Base-by-base conservation (phyloP, 1,140 invertebrate genomes). In the Eurosta solidaginis region DNA sequence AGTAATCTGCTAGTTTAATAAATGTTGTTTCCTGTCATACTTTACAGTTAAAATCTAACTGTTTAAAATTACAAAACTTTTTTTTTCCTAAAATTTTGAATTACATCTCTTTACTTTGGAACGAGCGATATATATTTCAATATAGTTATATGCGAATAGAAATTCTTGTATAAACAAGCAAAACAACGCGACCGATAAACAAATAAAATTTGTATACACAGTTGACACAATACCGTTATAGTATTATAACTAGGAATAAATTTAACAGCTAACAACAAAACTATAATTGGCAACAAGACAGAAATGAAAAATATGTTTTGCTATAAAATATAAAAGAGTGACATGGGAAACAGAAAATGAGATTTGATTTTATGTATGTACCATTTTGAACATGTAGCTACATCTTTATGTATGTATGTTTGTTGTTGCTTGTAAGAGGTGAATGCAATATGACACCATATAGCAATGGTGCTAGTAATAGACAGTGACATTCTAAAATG, bases 131-230 rank as follows among this genome's bases (percentile, higher is more conserved):
- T 44, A 44, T 44, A 44, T 44, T 6, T 44, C 5, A 6, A 44
- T 44, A 12, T 44, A 44, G 5, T 6, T 44, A 44, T 6, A 44
- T 44, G 12, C n/a, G 42, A 33, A 27, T 40, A 36, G 17, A n/a
- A 42, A 33, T 40, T 20, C 10, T 20, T 5, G 27, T 40, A 33
- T 36, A 68, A 68, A 68, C 59, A 68, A 68, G 59, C n/a, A 27
- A 68, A 68, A 68, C 33, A 68, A 68, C 59, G 59, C 59, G 59
- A 68, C 59, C 59, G 40, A 36, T 68, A 68, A 68, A 68, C 36
- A 68, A 68, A 68, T 68, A 68, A 20, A 68, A 68, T 40, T 68
- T 68, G 22, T 40, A 1, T 42, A 40, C 59, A 68, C 33, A 68
- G 12, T 3, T 42, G 12, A 59, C 27, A 33, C 1, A 59, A 54